phyloP scores from a whole-genome alignment of 2,797 vertebrate species.

The Cynopterus sphinx region DNA sequence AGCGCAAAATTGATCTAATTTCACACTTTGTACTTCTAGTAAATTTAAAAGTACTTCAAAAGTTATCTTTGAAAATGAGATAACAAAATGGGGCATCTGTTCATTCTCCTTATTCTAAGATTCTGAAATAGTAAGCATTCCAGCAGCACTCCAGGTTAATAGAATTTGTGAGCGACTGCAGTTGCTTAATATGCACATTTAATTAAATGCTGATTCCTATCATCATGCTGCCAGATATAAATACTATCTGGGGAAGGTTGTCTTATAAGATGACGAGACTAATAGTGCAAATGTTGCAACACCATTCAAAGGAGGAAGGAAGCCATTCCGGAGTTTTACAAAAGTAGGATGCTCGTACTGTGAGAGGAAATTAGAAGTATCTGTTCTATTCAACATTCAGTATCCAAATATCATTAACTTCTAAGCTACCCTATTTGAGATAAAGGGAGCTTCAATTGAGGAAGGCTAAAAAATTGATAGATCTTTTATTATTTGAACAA shows the following conservation, averaged over 20 bases:
- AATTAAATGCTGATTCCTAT: slow-evolving; percentile 58
- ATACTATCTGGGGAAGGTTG: neutral
- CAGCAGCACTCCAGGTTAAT: neutral
- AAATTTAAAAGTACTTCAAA: slow-evolving; percentile 12
- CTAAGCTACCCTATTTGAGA: neutral
- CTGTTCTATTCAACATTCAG: neutral
- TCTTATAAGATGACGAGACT: neutral
- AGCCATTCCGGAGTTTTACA: slow-evolving; percentile 45
- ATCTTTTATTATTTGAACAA: neutral
- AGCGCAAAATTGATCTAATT: slow-evolving; percentile 19
- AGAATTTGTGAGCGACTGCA: slow-evolving; percentile 39
- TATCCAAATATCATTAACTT: neutral
- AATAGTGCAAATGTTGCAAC: neutral
- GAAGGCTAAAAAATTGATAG: neutral
- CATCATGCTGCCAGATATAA: slow-evolving; percentile 49
- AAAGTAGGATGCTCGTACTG: slow-evolving; percentile 19
- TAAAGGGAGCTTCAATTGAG: neutral
- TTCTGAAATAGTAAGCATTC: neutral
- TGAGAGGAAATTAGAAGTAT: slow-evolving; percentile 32
- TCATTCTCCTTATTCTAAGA: neutral
- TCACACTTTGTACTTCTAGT: neutral
- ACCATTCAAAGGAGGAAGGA: slow-evolving; percentile 33
- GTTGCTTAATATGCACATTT: slow-evolving; percentile 59
- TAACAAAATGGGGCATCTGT: neutral
- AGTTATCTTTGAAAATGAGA: neutral